phyloP scores from a whole-genome alignment of 2,888 invertebrate species.

The Microplitis manilae region DNA sequence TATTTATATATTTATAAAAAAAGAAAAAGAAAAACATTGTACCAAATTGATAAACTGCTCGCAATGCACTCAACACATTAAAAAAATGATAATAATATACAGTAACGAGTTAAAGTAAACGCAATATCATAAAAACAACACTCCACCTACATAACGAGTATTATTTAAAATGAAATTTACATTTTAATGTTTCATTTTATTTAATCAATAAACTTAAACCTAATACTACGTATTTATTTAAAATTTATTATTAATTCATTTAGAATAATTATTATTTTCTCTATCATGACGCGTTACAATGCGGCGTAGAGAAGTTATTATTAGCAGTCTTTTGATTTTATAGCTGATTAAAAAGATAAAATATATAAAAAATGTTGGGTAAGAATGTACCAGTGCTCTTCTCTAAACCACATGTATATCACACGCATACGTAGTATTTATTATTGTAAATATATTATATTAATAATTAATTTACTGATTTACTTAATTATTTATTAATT shows the following conservation, averaged over 20 bases:
- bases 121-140: slow-evolving; percentile 31
- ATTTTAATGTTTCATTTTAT: neutral
- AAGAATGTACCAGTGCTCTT: slow-evolving; percentile 40
- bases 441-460: neutral
- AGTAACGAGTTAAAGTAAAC: slow-evolving; percentile 11
- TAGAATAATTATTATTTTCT: slow-evolving; percentile 24
- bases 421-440: slow-evolving; percentile 38
- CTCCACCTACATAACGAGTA: slow-evolving; percentile 41
- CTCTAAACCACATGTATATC: slow-evolving; percentile 46
- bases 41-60: slow-evolving; percentile 8
- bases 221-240: slow-evolving; percentile 25
- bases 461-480: neutral
- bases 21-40: neutral
- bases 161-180: neutral
- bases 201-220: neutral
- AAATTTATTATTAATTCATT: slow-evolving; percentile 29
- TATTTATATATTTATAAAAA: slow-evolving; percentile 5
- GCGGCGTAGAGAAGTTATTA: slow-evolving; percentile 45
- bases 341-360: slow-evolving; percentile 45
- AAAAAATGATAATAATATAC: slow-evolving; percentile 21
- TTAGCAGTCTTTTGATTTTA: slow-evolving; percentile 50
- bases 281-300: slow-evolving; percentile 48
- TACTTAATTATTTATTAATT: slow-evolving; percentile 2
- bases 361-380: slow-evolving; percentile 37
- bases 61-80: slow-evolving; percentile 15